Base-by-base conservation (phyloP, 2,888 invertebrate species). In the Belgica antarctica region DNA sequence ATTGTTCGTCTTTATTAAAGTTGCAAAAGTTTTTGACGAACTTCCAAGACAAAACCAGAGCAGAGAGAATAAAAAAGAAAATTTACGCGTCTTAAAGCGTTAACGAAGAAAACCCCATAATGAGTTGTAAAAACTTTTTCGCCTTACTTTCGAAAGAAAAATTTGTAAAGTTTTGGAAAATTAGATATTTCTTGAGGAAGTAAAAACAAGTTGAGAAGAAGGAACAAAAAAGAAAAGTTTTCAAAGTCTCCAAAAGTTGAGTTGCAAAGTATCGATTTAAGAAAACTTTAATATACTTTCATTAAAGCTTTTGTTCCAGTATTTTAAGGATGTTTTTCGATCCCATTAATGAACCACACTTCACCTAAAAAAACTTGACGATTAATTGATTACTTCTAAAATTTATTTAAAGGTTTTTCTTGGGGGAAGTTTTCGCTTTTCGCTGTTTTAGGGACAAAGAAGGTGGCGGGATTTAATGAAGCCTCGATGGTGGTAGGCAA, bases 231-330 rank as follows among this genome's bases (percentile, higher is more conserved):
- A n/a, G n/a, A n/a, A n/a, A 66, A 7, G 25, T 68, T 68, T 68
- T 68, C 68, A 68, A 68, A 68, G 68, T 68, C 68, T 57, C 68
- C 57, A 52, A 68, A 68, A 68, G 68, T 68, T 68, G 25, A 34
- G 52, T 52, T 52, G 8, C 41, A 22, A 52, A 52, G 52, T 52
- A 52, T 52, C 22, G 19, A 52, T 52, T 41, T 41, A 41, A 41
- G n/a, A n/a, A 41, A 41, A 41, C 41, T 41, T 41, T 63, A 63
- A 63, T 25, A 47, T 47, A 27, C 41, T 66, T 66, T 66, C 46
- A 46, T 66, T 41, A 66, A 66, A 66, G 47, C 27, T 66, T 27
- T 47, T 36, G 59, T 28, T 31, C 12, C 34, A 12, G 12, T 31
- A n/a, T n/a, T n/a, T n/a, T n/a, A n/a, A n/a, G n/a, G n/a, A n/a